Percentiles rank a stretch among this genome's conserved stretches.
Conservation (phyloP, 2,888 invertebrate genomes). For the Acholoe squamosa region DNA sequence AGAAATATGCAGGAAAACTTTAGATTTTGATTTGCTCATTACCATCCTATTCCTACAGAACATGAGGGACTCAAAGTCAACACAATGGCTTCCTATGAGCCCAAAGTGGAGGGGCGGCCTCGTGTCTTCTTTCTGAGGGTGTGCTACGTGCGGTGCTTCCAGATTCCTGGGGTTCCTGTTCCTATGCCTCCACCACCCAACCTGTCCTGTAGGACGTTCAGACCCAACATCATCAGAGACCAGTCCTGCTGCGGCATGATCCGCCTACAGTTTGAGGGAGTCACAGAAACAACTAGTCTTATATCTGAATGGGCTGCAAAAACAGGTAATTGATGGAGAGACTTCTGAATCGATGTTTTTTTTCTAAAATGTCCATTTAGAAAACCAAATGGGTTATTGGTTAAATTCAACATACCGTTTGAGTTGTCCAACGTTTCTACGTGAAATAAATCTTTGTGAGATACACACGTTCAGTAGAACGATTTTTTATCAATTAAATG, state of each 20-base stretch:
- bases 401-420: too few species aligned
- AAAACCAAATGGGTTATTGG: too few species aligned
- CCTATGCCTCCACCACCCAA: background rate
- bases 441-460: too few species aligned
- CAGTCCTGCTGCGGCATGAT: constrained; percentile 54
- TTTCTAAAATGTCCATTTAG: too few species aligned
- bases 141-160: constrained; percentile 22
- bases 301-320: constrained; percentile 49
- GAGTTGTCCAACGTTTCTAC: too few species aligned
- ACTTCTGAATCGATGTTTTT: too few species aligned
- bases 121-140: constrained; percentile 47
- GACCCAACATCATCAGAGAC: constrained; percentile 44
- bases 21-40: too few species aligned
- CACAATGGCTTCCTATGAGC: constrained; percentile 57
- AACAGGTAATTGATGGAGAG: too few species aligned
- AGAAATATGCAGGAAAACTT: too few species aligned
- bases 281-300: constrained; percentile 47
- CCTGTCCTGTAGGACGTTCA: constrained; percentile 38
- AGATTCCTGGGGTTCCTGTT: constrained; percentile 23
- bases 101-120: constrained; percentile 46
- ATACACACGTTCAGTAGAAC: too few species aligned
- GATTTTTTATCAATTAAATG: too few species aligned
- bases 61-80: constrained; percentile 54
- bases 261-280: constrained; percentile 53
- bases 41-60: background rate